Base-by-base conservation (phyloP, 2,797 vertebrate species). In the Crenuchus spilurus region DNA sequence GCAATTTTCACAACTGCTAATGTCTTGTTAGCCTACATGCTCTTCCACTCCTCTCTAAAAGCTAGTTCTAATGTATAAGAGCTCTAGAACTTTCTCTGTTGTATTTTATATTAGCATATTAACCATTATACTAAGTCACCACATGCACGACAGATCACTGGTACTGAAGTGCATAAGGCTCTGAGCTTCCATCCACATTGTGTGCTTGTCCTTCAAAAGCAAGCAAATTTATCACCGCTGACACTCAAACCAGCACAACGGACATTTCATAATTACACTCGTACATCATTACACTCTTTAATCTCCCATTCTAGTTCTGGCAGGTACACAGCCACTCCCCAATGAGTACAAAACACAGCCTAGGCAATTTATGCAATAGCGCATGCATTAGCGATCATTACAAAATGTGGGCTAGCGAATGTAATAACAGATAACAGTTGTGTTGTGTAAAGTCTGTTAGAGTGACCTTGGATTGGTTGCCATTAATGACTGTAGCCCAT, bases 191-290 rank as follows among this genome's bases (percentile, higher is more conserved):
- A 4, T 41, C 11, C 11, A 54, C 62, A 61, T 37, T 31, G 31
- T 35, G n/a, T 70, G 46, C 55, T 63, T 48, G 85, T 89, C 86
- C 87, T 89, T 90, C 80, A 85, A 73, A 35, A 85, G 75, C 79
- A 35, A 42, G 78, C 74, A 75, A 84, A 91, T 92, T 84, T 82
- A 89, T 89, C 86, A 88, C 82, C 83, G 65, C 71, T 85, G 77
- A 33, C 46, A 79, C 82, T 78, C 63, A 72, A 74, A 80, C 78
- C 77, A 78, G 74, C 68, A 20, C 73, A 51, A 70, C 72, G 86
- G 31, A 78, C 79, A 82, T 65, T 82, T 84, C 78, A 74, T 92
- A 91, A 92, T 92, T 91, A 87, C 39, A 83, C 80, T 86, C 89
- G 91, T 93, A 88, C 90, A 84, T 92, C 89, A 90, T 76, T 61